A percentile compares a stretch with the other conserved stretches of the same genome.
These are phyloP conservation scores for Ivindomyrus marchei DNA, from an alignment of 2,113 vertebrate species.

Conservation along the genomic window DNA sequence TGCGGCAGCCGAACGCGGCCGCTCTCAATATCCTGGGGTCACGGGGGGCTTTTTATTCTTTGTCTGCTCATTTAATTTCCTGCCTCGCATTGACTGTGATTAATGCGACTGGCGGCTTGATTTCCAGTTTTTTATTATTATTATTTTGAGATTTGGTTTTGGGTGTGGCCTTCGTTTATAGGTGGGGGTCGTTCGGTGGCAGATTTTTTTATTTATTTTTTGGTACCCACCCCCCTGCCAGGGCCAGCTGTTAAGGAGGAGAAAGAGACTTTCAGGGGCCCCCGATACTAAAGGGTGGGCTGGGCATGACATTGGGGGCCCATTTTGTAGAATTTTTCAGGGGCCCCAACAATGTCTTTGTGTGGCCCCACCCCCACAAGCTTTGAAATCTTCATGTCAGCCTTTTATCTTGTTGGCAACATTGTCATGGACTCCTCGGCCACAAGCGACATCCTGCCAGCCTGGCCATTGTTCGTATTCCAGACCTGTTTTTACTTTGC, in stretches of 20 bases:
- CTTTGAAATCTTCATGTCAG: not conserved
- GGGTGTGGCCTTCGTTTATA: not conserved
- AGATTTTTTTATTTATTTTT: not conserved
- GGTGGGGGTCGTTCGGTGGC: not conserved
- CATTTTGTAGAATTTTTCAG: not conserved
- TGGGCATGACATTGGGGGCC: not conserved
- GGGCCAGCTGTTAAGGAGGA: not conserved
- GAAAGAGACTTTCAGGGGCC: not conserved
- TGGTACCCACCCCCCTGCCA: not conserved
- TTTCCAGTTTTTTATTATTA: slow-evolving; percentile 21
- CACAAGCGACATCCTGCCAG: not conserved
- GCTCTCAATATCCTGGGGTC: slow-evolving; percentile 32
- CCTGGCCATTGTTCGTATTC: not conserved
- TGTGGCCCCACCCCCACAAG: not conserved
- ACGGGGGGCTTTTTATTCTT: slow-evolving; percentile 26
- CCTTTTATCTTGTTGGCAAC: not conserved
- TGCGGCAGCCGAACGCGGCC: slow-evolving; percentile 17
- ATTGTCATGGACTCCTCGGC: not conserved
- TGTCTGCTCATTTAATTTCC: slow-evolving; percentile 42
- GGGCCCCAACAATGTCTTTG: not conserved
- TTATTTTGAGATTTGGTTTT: not conserved
- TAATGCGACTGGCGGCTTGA: slow-evolving; percentile 31
- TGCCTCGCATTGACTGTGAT: slow-evolving; percentile 31
- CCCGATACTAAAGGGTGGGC: not conserved
- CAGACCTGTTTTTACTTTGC: not conserved